phyloP scores from a whole-genome alignment of 2,888 invertebrate species.

The Stictocephala bisonia region DNA sequence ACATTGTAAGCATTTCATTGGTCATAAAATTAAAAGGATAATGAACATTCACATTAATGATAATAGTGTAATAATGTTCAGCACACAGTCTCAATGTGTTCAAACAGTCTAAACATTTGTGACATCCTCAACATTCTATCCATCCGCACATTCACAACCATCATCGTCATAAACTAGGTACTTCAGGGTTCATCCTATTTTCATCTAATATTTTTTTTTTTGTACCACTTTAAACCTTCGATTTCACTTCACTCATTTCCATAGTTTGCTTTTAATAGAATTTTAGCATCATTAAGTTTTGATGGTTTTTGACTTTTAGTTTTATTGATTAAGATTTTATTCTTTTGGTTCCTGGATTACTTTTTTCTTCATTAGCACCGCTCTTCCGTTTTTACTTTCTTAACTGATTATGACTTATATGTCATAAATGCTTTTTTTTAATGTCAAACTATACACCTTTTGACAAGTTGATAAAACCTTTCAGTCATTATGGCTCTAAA shows the following conservation, averaged over 20 bases:
- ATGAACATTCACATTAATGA: neutral
- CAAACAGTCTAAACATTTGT: neutral
- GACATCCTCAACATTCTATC: neutral
- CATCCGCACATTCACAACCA: neutral
- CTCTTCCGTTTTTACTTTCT: too few relatives aligned
- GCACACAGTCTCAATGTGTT: neutral
- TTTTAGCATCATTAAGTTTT: too few relatives aligned
- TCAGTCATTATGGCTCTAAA: too few relatives aligned
- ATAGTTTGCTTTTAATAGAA: neutral
- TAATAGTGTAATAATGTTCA: neutral
- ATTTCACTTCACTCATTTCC: neutral
- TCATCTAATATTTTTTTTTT: neutral
- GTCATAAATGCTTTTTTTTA: too few relatives aligned
- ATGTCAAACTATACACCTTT: too few relatives aligned
- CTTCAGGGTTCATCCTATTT: conserved; percentile 18
- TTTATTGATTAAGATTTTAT: too few relatives aligned
- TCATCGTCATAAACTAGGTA: neutral
- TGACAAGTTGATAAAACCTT: too few relatives aligned
- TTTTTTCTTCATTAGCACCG: too few relatives aligned
- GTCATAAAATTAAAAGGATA: neutral
- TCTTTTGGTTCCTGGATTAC: too few relatives aligned
- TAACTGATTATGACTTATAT: too few relatives aligned
- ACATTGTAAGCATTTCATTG: neutral
- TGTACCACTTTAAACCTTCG: neutral
- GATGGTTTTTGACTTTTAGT: too few relatives aligned